Percentiles rank a stretch among this genome's conserved stretches.
Conservation (phyloP, 30 jellyfish, hydroid and myxozoan species). For the Calvadosia cruxmelitensis region DNA sequence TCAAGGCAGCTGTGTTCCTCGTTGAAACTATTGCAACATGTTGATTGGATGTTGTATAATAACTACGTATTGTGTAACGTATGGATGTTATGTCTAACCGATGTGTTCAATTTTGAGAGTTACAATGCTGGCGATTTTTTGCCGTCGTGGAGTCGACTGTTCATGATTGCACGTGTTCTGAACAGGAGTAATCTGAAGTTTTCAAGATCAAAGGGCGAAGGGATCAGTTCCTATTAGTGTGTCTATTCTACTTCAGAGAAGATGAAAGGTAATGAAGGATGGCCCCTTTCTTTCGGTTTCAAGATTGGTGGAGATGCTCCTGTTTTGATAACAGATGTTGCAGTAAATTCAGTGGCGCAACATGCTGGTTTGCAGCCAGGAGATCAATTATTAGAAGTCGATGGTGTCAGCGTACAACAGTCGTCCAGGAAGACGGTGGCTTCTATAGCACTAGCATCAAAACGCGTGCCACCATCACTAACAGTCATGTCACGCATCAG, state of each 20-base stretch:
- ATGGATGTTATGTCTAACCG: not conserved
- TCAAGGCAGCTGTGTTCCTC: too few species aligned
- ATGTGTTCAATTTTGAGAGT: too few species aligned
- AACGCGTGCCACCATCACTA: slow-evolving; percentile 55
- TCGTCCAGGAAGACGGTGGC: slow-evolving; percentile 31
- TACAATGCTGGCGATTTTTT: too few species aligned
- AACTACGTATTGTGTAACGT: too few species aligned
- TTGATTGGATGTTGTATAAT: too few species aligned
- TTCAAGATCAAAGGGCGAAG: not conserved
- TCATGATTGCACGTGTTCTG: not conserved
- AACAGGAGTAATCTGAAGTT: not conserved
- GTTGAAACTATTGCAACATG: too few species aligned
- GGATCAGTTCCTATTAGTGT: not conserved
- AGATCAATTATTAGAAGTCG: slow-evolving; percentile 52
- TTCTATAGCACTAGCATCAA: slow-evolving; percentile 31
- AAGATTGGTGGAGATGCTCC: slow-evolving; percentile 61
- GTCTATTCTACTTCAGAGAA: not conserved
- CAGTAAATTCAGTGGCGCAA: slow-evolving; percentile 51
- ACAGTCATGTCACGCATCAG: slow-evolving; percentile 63
- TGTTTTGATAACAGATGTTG: slow-evolving; percentile 42
- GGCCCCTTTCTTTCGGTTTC: slow-evolving; percentile 88
- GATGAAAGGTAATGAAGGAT: slow-evolving; percentile 23
- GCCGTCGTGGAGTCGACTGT: not conserved
- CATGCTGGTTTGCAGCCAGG: slow-evolving; percentile 71
- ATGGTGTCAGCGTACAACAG: slow-evolving; percentile 38